These are phyloP conservation scores for Sphenopsis melanotis DNA, from an alignment of 2,797 vertebrate species.

Conservation along the genomic window DNA sequence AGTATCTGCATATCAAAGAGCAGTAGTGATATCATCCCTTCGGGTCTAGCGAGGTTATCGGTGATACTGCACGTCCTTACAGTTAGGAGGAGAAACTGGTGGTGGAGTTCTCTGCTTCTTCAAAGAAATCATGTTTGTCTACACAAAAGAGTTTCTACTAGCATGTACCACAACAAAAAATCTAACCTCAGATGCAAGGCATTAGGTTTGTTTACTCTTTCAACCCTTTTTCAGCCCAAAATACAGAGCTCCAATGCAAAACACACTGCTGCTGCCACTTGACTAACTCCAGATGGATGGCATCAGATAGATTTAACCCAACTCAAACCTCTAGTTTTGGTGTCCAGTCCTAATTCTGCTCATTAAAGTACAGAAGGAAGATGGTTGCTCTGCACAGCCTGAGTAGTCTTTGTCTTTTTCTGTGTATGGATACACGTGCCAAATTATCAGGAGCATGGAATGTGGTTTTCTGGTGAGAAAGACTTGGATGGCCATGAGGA, in stretches of 20 bases:
- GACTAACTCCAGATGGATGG: not conserved
- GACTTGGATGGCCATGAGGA: not conserved
- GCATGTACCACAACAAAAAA: not conserved
- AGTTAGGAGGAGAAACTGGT: not conserved
- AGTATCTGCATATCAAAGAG: not conserved
- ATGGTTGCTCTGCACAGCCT: not conserved
- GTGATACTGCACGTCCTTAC: not conserved
- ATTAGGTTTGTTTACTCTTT: not conserved
- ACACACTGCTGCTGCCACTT: not conserved
- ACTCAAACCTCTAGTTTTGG: not conserved
- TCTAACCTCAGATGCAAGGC: not conserved
- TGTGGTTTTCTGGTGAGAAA: not conserved
- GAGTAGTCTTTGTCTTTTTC: not conserved
- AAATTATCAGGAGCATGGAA: not conserved
- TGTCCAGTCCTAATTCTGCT: not conserved
- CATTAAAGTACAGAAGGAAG: not conserved
- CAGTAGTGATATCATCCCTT: not conserved
- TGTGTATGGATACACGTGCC: not conserved
- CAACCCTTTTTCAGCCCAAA: not conserved
- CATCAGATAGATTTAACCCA: not conserved
- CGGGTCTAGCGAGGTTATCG: not conserved
- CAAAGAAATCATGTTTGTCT: not conserved
- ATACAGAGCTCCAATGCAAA: not conserved
- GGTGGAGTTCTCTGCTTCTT: not conserved
- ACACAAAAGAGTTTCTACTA: not conserved